Percentiles rank a stretch among this genome's conserved stretches.
phyloP scores from a whole-genome alignment of 2,888 invertebrate genomes.

The Eurytoma californica region DNA sequence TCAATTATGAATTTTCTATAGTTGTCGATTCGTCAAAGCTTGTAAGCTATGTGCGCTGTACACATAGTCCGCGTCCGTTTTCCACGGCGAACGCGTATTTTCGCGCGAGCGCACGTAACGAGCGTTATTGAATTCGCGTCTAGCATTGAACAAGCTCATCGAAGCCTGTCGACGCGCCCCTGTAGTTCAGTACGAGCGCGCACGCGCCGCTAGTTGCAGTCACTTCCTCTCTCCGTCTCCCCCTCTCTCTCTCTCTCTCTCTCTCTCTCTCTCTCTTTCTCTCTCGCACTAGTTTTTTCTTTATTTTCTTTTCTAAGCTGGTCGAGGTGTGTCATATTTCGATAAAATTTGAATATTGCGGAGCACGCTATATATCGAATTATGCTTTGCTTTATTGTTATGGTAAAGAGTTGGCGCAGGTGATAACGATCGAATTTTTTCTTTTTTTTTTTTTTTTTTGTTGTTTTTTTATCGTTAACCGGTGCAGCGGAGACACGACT shows the following conservation, averaged over 20 bases:
- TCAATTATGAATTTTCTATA: too few relatives aligned
- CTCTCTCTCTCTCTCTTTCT: neutral
- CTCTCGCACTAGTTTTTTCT: too few relatives aligned
- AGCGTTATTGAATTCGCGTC: conserved; percentile 51
- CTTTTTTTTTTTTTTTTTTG: conserved; percentile 5
- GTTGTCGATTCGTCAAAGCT: neutral
- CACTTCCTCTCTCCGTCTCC: conserved; percentile 29
- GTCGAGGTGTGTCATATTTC: conserved; percentile 50
- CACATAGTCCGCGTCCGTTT: neutral
- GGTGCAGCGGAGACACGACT: conserved; percentile 28
- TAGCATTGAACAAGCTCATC: conserved; percentile 68
- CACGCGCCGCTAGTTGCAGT: conserved; percentile 14
- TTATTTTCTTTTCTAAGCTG: neutral
- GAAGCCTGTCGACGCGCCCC: conserved; percentile 67
- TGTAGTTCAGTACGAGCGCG: neutral
- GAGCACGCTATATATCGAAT: conserved; percentile 16
- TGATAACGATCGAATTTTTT: conserved; percentile 30
- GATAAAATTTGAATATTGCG: conserved; percentile 47
- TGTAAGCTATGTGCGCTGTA: too few relatives aligned
- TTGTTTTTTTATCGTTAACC: neutral
- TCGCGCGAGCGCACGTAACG: conserved; percentile 41
- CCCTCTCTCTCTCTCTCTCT: conserved; percentile 1
- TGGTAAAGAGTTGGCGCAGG: conserved; percentile 24
- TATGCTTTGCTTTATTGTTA: conserved; percentile 35
- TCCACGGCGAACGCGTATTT: conserved; percentile 22